Base-by-base conservation (phyloP, 2,888 invertebrate species). In the Pantelozetes paolii region DNA sequence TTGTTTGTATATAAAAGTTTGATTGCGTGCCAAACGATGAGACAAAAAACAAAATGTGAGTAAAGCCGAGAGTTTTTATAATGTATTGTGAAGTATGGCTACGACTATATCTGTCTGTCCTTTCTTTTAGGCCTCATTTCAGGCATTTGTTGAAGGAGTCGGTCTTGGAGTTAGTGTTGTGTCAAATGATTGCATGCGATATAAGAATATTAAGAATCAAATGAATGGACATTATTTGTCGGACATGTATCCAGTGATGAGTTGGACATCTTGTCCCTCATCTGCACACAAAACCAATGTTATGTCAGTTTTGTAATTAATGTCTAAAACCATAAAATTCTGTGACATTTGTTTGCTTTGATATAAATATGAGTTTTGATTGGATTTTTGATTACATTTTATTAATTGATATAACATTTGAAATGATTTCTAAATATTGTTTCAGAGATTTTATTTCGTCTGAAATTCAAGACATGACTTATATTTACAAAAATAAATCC, bases 151-250 rank as follows among this genome's bases (percentile, higher is more conserved):
- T 54, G 20, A 50, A 20, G n/a, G 20, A 20, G 23, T 26, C 48
- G 54, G 62, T 18, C 36, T 28, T 28, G n/a, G 18, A 32, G 42
- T 67, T n/a, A 67, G 67, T 20, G 28, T 20, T 15, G 8, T 18
- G 64, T 40, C 23, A 3, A 40, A 15, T 67, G 18, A 1, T 67
- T 18, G 36, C 67, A 67, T 40, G 67, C 67, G 23, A 67, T 40
- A 40, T 23, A 40, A 15, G 13, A 18, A 67, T 67, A 26, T 20
- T 13, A 20, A 13, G n/a, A 20, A 42, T 20, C 13, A 30, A 13
- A 20, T 23, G 42, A 67, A 36, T 23, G 40, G 67, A 67, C 67
- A 67, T 40, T 67, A 67, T 36, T 23, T 67, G 67, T 32, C 59
- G 23, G n/a, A 36, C 40, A 40, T 2, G 23, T 40, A 67, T 67